A percentile compares a stretch with the other conserved stretches of the same genome.
Evolutionary conservation across 1,140 invertebrate species (phyloP).

Genomic region (Hydropsyche tenuis): DNA sequence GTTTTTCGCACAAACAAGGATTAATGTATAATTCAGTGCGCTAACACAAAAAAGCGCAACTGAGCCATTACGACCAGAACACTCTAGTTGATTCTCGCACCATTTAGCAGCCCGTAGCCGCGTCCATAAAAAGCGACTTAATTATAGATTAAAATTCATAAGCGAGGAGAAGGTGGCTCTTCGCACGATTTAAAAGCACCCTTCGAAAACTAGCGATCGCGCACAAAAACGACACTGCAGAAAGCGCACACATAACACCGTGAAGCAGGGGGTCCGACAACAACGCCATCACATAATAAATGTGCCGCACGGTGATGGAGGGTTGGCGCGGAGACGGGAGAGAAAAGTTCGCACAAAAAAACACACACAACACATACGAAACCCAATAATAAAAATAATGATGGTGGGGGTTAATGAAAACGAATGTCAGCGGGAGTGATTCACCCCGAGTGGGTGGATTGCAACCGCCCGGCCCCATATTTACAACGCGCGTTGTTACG

Average conservation of each 20-base stretch:
- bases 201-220: neutral
- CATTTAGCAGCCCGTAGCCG: neutral
- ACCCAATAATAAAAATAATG: constrained; percentile 48
- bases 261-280: neutral
- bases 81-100: neutral
- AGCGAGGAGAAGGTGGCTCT: neutral
- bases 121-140: constrained; percentile 10
- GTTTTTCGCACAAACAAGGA: no score
- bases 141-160: constrained; percentile 16
- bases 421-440: constrained; percentile 47
- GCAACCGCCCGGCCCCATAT: neutral
- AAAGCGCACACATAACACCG: constrained; percentile 12
- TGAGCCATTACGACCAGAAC: no score
- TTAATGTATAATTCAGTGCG: no score
- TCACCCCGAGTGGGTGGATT: constrained; percentile 35
- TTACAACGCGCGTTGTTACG: constrained; percentile 10
- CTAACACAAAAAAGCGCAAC: no score
- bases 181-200: constrained; percentile 2
- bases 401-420: constrained; percentile 47
- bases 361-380: constrained; percentile 31
- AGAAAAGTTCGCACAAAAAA: constrained; percentile 14
- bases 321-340: neutral
- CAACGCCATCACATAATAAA: constrained; percentile 11
- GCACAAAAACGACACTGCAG: neutral
- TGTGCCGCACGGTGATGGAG: neutral